Conservation (phyloP, 1,140 invertebrate species). For the Drosophila grimshawi region DNA sequence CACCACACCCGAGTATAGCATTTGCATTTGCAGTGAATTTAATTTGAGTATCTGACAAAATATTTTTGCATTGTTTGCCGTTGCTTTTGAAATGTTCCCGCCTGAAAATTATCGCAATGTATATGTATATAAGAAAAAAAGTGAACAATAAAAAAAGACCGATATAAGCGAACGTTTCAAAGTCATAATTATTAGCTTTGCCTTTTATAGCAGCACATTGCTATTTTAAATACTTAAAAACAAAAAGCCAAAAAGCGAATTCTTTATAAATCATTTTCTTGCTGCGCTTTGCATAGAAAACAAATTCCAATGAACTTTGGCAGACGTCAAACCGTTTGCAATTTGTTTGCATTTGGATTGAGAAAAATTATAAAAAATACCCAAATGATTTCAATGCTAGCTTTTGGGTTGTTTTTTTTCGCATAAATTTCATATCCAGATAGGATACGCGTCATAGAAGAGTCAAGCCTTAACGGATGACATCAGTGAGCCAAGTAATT, state of each 20-base stretch:
- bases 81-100: conserved; percentile 1
- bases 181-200: conserved; percentile 75
- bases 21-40: conserved; percentile 31
- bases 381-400: conserved; percentile 3
- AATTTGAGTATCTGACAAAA: conserved; percentile 49
- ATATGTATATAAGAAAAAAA: conserved; percentile 5
- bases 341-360: conserved; percentile 66
- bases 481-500: conserved; percentile 30
- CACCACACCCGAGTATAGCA: conserved; percentile 33
- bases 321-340: conserved; percentile 49
- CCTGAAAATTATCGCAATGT: conserved; percentile 17
- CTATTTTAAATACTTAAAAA: conserved; percentile 36
- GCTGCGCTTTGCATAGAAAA: conserved; percentile 49
- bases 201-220: conserved; percentile 61
- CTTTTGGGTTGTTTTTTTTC: conserved; percentile 20
- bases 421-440: conserved; percentile 35
- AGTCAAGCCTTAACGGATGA: conserved; percentile 19
- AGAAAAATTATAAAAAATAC: conserved; percentile 6
- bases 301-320: conserved; percentile 71
- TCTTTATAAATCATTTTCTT: conserved; percentile 75
- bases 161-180: conserved; percentile 48
- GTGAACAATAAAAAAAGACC: conserved; percentile 18
- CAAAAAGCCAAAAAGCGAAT: conserved; percentile 41
- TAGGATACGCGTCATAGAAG: conserved; percentile 52
- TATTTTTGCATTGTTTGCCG: conserved; percentile 41